Evolutionary conservation across 2,113 vertebrate genomes (phyloP).

Genomic region (Tetrax tetrax): DNA sequence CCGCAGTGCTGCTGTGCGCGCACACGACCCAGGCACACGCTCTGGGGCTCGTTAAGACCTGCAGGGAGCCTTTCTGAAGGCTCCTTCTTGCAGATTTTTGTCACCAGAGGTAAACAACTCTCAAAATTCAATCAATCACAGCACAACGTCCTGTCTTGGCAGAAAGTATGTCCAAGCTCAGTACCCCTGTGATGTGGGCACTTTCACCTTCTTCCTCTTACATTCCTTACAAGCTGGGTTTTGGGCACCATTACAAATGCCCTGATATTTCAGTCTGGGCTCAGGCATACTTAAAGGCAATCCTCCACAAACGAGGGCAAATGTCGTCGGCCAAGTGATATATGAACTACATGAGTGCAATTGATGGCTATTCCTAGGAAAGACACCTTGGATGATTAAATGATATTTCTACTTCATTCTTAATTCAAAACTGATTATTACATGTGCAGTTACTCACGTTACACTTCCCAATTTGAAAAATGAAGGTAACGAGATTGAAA

Average conservation of each 20-base stretch:
- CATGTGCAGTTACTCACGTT: constrained; percentile 18
- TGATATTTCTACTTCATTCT: constrained; percentile 44
- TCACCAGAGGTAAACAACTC: not conserved
- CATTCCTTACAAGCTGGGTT: not conserved
- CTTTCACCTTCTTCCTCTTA: not conserved
- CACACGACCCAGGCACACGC: rapidly evolving
- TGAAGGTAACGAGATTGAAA: not conserved
- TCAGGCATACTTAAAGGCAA: not conserved
- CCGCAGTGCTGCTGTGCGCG: not conserved
- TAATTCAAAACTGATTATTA: constrained; percentile 59
- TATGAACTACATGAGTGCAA: not conserved
- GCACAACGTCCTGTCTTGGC: not conserved
- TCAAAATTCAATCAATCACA: not conserved
- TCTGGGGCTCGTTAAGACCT: not conserved
- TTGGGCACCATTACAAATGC: not conserved
- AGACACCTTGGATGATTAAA: constrained; percentile 55
- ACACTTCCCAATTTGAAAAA: constrained; percentile 20
- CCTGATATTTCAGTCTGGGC: not conserved
- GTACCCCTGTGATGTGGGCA: not conserved
- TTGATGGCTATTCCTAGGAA: not conserved
- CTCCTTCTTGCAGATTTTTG: not conserved
- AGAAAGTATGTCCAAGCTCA: not conserved
- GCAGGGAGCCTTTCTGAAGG: not conserved
- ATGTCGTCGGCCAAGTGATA: not conserved
- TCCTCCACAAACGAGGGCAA: not conserved